These are phyloP conservation scores for Colletes collaris DNA, from an alignment of 2,888 invertebrate genomes.

Conservation along the genomic window DNA sequence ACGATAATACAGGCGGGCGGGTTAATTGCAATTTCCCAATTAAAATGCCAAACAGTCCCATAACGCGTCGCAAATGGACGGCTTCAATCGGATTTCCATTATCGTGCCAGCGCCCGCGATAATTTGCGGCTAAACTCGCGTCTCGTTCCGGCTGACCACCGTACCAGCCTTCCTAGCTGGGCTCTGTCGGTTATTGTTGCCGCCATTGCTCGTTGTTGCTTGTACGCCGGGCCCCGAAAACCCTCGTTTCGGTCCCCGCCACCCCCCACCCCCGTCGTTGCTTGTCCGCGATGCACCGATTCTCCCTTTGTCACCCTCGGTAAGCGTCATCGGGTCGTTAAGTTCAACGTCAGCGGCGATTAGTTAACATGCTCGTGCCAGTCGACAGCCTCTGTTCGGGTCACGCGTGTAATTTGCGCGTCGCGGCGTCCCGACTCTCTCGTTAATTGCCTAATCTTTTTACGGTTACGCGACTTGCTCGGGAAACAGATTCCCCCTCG, in stretches of 20 bases:
- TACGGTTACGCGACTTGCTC: no score
- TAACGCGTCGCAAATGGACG: conserved; percentile 74
- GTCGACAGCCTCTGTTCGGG: conserved; percentile 38
- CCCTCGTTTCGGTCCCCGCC: conserved; percentile 22
- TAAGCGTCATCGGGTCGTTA: conserved; percentile 57
- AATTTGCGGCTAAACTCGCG: conserved; percentile 77
- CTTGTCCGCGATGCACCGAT: conserved; percentile 28
- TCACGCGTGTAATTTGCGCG: conserved; percentile 47
- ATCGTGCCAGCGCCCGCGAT: conserved; percentile 75
- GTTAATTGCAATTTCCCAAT: conserved; percentile 78
- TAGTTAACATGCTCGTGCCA: conserved; percentile 56
- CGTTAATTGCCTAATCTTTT: no score
- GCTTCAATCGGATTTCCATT: conserved; percentile 79
- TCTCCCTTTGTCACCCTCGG: conserved; percentile 51
- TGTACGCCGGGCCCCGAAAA: conserved; percentile 36
- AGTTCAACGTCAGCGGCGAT: conserved; percentile 54
- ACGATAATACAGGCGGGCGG: conserved; percentile 67
- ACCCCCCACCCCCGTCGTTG: conserved; percentile 3
- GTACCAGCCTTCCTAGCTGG: conserved; percentile 19
- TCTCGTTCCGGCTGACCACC: conserved; percentile 60
- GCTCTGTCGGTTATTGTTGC: conserved; percentile 52
- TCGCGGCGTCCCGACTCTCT: no score
- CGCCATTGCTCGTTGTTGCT: conserved; percentile 54
- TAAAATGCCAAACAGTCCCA: conserved; percentile 74
- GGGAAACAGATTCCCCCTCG: no score